These are phyloP conservation scores for Papilio demoleus DNA, from an alignment of 2,888 invertebrate species.

Conservation along the genomic window DNA sequence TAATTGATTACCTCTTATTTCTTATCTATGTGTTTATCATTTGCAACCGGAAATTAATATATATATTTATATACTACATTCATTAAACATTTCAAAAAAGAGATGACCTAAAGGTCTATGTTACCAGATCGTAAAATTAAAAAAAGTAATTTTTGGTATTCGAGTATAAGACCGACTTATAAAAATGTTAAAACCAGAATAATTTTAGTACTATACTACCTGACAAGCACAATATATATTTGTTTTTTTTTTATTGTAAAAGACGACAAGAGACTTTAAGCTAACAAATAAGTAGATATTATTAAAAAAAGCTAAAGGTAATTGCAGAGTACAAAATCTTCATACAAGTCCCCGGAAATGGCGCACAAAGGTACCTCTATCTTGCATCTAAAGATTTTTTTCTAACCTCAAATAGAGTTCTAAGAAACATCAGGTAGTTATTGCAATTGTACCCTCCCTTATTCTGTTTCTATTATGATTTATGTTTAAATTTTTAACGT, in stretches of 20 bases:
- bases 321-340: slow-evolving; percentile 31
- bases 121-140: too few relatives aligned
- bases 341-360: slow-evolving; percentile 36
- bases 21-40: background rate
- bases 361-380: slow-evolving; percentile 31
- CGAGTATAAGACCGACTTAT: too few relatives aligned
- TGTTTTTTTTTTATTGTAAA: background rate
- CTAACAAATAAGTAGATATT: slow-evolving; percentile 32
- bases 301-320: slow-evolving; percentile 31
- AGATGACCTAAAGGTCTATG: too few relatives aligned
- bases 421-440: slow-evolving; percentile 37
- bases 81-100: too few relatives aligned
- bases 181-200: background rate
- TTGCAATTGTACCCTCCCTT: slow-evolving; percentile 34
- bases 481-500: slow-evolving; percentile 33
- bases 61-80: too few relatives aligned
- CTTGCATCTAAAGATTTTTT: slow-evolving; percentile 19
- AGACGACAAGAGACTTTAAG: background rate
- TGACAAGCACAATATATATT: background rate
- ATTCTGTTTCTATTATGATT: slow-evolving; percentile 38
- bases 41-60: background rate
- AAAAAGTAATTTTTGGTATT: too few relatives aligned
- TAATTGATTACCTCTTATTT: background rate
- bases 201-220: background rate
- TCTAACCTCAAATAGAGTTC: slow-evolving; percentile 8